Conservation (phyloP, 2,113 vertebrate genomes). For the Otus sunia region DNA sequence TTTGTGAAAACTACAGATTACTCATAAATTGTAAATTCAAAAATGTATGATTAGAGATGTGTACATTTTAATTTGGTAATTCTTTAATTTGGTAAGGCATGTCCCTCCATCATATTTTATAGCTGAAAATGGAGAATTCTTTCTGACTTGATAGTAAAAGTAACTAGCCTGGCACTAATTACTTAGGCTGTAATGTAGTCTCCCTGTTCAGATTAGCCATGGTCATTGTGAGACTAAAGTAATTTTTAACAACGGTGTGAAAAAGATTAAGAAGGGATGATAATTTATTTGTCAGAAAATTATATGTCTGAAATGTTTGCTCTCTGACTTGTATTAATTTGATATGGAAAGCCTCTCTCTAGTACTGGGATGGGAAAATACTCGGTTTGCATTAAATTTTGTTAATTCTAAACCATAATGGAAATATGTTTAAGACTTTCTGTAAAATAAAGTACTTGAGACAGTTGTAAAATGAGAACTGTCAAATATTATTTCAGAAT, state of each 20-base stretch:
- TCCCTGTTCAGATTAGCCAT: not conserved
- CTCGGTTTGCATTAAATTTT: not conserved
- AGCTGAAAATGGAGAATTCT: not conserved
- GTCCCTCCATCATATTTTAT: not conserved
- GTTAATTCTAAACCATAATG: not conserved
- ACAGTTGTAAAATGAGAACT: not conserved
- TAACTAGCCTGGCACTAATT: not conserved
- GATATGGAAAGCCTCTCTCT: not conserved
- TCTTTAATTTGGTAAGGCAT: not conserved
- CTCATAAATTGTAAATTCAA: too few species aligned
- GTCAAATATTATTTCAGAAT: not conserved
- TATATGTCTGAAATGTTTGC: not conserved
- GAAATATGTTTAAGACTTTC: not conserved
- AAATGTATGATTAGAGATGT: not conserved
- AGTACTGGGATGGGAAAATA: not conserved
- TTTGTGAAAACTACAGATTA: too few species aligned
- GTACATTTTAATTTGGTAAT: not conserved
- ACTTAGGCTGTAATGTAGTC: not conserved
- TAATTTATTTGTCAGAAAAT: not conserved
- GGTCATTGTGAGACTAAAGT: not conserved
- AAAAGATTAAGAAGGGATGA: not conserved
- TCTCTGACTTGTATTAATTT: not conserved
- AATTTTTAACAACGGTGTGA: not conserved
- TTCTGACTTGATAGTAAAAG: not conserved
- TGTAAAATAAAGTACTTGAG: not conserved